A percentile compares a stretch with the other conserved stretches of the same genome.
Conservation (phyloP, 1,140 invertebrate species). For the Asbolus verrucosus region DNA sequence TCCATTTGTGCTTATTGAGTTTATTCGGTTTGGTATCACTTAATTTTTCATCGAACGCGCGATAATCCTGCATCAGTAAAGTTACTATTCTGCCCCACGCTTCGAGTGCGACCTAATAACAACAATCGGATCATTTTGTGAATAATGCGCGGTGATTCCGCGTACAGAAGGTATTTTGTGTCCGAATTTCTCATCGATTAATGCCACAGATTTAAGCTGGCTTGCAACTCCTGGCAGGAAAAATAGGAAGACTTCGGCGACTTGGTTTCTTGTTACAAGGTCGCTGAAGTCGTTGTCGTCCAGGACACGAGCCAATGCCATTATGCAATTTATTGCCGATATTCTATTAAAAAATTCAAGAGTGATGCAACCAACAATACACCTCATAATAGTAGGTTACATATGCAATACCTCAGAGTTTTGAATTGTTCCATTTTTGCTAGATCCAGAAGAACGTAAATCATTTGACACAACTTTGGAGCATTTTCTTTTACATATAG, state of each 20-base stretch:
- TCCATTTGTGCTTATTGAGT: conserved; percentile 48
- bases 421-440: conserved; percentile 71
- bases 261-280: conserved; percentile 65
- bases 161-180: conserved; percentile 73
- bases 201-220: conserved; percentile 70
- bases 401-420: conserved; percentile 72
- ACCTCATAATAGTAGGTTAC: conserved; percentile 27
- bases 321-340: conserved; percentile 70
- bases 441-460: conserved; percentile 71
- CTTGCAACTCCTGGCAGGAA: conserved; percentile 74
- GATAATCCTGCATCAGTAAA: conserved; percentile 67
- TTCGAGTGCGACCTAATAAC: conserved; percentile 66
- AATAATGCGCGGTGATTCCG: conserved; percentile 44
- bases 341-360: conserved; percentile 49
- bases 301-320: conserved; percentile 70
- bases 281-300: conserved; percentile 64
- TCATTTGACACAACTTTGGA: conserved; percentile 69
- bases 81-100: conserved; percentile 67
- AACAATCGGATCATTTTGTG: conserved; percentile 42
- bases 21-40: too few species aligned
- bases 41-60: conserved; percentile 26
- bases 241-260: conserved; percentile 71
- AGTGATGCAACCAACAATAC: not conserved
- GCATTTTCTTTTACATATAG: conserved; percentile 69
- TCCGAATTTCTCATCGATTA: conserved; percentile 70